Conservation (phyloP, 2,888 invertebrate genomes). For the Tromatobia lineatoria region DNA sequence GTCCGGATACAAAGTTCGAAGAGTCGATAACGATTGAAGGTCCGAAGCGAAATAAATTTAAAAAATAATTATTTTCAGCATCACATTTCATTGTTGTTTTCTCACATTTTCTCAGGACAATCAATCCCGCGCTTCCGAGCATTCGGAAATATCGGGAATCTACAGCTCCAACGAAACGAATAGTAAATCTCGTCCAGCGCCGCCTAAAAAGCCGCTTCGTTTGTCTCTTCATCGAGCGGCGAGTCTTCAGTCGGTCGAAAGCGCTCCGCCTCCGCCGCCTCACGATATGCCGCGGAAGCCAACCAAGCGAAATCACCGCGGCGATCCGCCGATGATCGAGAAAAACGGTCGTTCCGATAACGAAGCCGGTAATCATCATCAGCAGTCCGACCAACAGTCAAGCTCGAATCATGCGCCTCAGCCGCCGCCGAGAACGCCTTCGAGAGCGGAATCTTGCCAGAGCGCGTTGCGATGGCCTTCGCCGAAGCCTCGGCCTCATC, state of each 20-base stretch:
- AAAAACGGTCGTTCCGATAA: slow-evolving; percentile 73
- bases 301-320: slow-evolving; percentile 88
- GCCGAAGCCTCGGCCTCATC: slow-evolving; percentile 81
- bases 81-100: too few species aligned
- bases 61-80: not conserved
- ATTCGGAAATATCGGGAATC: slow-evolving; percentile 74
- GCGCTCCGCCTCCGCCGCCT: slow-evolving; percentile 80
- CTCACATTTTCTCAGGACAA: slow-evolving; percentile 74
- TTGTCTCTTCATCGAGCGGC: slow-evolving; percentile 94
- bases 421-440: slow-evolving; percentile 82
- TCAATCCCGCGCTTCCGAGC: slow-evolving; percentile 79
- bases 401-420: slow-evolving; percentile 74
- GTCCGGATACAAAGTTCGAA: too few species aligned
- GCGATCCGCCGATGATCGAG: slow-evolving; percentile 83
- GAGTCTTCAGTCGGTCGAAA: slow-evolving; percentile 91
- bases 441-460: slow-evolving; percentile 83
- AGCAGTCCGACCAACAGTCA: slow-evolving; percentile 69
- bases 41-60: too few species aligned
- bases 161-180: slow-evolving; percentile 82
- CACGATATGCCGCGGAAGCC: slow-evolving; percentile 85
- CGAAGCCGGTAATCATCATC: slow-evolving; percentile 50
- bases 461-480: slow-evolving; percentile 83
- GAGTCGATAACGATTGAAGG: too few species aligned
- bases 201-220: slow-evolving; percentile 94
- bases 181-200: slow-evolving; percentile 89